phyloP scores from a whole-genome alignment of 2,113 vertebrate genomes.

The Dicerorhinus sumatrensis region DNA sequence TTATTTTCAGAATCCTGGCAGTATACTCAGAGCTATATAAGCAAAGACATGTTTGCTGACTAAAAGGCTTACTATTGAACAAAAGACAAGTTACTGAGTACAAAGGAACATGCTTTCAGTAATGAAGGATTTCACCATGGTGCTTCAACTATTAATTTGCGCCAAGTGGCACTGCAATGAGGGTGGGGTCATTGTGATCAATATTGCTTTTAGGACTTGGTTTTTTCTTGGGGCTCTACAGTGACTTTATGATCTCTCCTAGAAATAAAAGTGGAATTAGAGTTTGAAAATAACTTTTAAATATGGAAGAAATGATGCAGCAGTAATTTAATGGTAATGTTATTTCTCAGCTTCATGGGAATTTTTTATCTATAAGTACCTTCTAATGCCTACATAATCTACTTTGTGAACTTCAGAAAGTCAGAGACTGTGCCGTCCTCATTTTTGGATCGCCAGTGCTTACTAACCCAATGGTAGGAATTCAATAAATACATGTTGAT shows the following conservation, averaged over 20 bases:
- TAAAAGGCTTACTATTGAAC: conserved; percentile 43
- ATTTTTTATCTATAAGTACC: background rate
- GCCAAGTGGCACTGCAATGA: background rate
- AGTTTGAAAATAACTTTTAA: conserved; percentile 44
- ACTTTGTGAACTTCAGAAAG: background rate
- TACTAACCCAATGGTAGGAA: background rate
- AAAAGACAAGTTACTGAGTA: conserved; percentile 17
- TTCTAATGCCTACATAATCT: background rate
- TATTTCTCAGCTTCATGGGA: conserved; percentile 12
- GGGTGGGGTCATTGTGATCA: background rate
- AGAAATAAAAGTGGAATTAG: background rate
- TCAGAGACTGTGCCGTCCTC: background rate
- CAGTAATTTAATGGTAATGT: background rate
- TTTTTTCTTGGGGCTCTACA: background rate
- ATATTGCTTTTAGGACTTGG: background rate
- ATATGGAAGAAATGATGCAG: background rate
- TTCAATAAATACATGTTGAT: background rate
- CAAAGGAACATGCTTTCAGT: background rate
- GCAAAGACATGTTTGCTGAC: conserved; percentile 50
- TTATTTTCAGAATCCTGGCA: conserved; percentile 60
- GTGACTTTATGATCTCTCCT: background rate
- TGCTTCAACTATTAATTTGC: background rate
- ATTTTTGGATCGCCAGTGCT: background rate
- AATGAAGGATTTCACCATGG: background rate
- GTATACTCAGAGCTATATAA: conserved; percentile 45